A percentile compares a stretch with the other conserved stretches of the same genome.
Conservation (phyloP, 1,140 invertebrate species). For the Lithobius niger region DNA sequence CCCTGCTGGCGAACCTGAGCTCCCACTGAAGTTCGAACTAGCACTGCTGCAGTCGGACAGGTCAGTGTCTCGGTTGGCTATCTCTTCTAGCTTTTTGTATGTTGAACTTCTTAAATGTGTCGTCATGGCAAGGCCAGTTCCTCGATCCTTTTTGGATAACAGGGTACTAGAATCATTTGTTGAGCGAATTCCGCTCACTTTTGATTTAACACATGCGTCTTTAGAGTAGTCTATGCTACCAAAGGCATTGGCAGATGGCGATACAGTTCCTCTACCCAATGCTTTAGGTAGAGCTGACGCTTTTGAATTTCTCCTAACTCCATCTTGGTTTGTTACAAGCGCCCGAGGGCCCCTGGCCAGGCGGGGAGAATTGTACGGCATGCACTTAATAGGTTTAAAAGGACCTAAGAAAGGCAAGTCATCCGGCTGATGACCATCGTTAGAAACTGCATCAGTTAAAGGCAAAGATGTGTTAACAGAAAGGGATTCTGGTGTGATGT, state of each 20-base stretch:
- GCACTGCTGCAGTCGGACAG: background rate
- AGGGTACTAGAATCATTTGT: background rate
- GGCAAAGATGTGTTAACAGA: too few relatives aligned
- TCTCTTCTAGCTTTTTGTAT: background rate
- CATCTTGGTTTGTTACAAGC: background rate
- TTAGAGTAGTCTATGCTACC: background rate
- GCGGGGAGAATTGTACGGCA: conserved; percentile 9
- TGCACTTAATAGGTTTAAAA: conserved; percentile 6
- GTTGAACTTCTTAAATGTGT: background rate
- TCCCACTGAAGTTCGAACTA: background rate
- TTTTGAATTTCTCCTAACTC: background rate
- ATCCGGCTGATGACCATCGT: too few relatives aligned
- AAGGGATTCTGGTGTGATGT: too few relatives aligned
- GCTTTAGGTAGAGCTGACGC: background rate
- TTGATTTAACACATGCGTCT: background rate
- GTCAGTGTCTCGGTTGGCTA: background rate
- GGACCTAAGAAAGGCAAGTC: too few relatives aligned
- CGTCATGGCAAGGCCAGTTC: background rate
- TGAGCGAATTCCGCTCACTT: background rate
- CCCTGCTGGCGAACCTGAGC: background rate
- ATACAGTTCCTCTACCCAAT: background rate
- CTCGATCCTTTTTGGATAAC: background rate
- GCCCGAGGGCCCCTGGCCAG: background rate
- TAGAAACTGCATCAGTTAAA: too few relatives aligned
- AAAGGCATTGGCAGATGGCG: background rate